phyloP scores from a whole-genome alignment of 2,797 vertebrate species.

The Ctenosaura bakeri region DNA sequence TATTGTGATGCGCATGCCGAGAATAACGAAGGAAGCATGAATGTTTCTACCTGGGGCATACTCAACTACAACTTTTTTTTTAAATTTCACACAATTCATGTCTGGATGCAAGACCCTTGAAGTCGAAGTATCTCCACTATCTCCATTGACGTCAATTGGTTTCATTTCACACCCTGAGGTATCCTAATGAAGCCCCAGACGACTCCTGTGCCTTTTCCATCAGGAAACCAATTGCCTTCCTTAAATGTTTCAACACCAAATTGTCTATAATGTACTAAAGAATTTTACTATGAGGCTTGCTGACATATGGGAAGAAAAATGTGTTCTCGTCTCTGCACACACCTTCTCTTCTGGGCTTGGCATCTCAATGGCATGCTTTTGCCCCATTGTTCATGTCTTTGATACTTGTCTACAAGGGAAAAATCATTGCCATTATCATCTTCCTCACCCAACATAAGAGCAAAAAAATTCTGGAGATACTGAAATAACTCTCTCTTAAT shows the following conservation, averaged over 20 bases:
- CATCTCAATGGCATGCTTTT: background rate
- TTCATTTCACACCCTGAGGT: constrained; percentile 27
- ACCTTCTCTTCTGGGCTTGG: constrained; percentile 36
- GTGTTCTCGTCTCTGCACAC: constrained; percentile 18
- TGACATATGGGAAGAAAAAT: constrained; percentile 22
- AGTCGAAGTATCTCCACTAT: constrained; percentile 26
- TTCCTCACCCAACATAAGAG: constrained; percentile 39
- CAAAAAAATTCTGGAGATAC: constrained; percentile 41
- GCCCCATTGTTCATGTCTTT: constrained; percentile 35
- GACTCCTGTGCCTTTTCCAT: constrained; percentile 32
- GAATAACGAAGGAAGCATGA: constrained; percentile 14
- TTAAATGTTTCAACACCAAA: constrained; percentile 35
- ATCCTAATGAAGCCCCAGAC: constrained; percentile 32
- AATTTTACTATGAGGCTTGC: constrained; percentile 37
- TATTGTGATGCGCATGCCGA: background rate
- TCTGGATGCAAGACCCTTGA: constrained; percentile 31
- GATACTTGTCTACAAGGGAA: constrained; percentile 47
- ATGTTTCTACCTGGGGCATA: constrained; percentile 15
- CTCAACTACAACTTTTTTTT: constrained; percentile 1
- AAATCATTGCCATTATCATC: constrained; percentile 44
- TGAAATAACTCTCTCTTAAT: constrained; percentile 33
- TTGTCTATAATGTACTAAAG: constrained; percentile 34
- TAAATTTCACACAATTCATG: constrained; percentile 21
- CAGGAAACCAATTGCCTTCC: constrained; percentile 34
- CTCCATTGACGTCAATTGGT: constrained; percentile 43